Conservation (phyloP, 2,113 vertebrate genomes). For the Asarcornis scutulata region DNA sequence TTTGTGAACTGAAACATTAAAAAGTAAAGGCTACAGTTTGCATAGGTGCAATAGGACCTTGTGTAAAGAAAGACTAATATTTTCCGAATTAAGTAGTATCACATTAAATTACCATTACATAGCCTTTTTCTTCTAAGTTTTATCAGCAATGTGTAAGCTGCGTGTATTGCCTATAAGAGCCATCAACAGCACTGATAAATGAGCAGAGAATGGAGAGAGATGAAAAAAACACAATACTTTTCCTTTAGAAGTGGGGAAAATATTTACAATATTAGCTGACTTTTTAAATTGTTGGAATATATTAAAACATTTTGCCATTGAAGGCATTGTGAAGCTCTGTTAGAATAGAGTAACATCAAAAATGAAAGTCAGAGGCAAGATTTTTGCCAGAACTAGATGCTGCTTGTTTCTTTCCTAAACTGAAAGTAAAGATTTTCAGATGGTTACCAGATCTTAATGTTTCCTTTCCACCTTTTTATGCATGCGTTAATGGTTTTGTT, state of each 20-base stretch:
- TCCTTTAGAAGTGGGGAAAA: background rate
- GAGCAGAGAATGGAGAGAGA: background rate
- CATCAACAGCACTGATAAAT: background rate
- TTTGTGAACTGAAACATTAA: background rate
- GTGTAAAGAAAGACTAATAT: background rate
- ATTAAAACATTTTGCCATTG: background rate
- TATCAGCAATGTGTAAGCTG: background rate
- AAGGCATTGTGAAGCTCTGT: background rate
- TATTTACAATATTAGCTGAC: background rate
- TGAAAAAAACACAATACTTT: background rate
- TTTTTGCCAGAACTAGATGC: background rate
- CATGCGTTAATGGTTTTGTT: background rate
- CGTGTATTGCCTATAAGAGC: background rate
- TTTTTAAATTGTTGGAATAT: background rate
- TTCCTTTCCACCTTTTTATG: background rate
- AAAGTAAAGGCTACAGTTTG: background rate
- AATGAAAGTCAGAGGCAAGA: background rate
- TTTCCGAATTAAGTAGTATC: background rate
- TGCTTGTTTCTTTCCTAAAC: background rate
- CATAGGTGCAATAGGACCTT: background rate
- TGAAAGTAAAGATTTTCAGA: background rate
- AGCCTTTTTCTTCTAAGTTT: background rate
- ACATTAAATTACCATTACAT: accelerated
- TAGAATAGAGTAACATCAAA: background rate
- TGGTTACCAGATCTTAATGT: background rate